Base-by-base conservation (phyloP, 2,113 vertebrate species). In the Ranitomeya variabilis region DNA sequence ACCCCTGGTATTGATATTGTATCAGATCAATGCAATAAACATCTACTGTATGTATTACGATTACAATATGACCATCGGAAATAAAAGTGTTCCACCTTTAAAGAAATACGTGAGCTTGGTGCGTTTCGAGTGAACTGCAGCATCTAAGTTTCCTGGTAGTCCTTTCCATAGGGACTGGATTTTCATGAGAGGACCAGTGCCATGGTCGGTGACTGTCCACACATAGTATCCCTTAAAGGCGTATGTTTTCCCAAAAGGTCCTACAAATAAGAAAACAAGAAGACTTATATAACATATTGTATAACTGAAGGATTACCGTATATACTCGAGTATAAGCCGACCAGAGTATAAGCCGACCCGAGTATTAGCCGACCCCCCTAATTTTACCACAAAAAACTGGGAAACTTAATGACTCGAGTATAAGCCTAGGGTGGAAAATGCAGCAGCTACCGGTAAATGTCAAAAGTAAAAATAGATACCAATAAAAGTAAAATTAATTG, bases 181-280 rank as follows among this genome's bases (percentile, higher is more conserved):
- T 89, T 89, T 94, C 23, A 96, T 90, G 1, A 96, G 95, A 18
- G 91, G 91, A 73, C 95, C 95, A 87, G 93, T 87, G 45, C 97
- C 97, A 51, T 93, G 89, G n/a, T 96, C 95, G 10, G 95, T 95
- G 90, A 98, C 92, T 0, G 95, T 97, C 97, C 97, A 98, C 87
- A 97, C 93, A 0, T 97, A 97, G 84, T 96, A 92, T 5, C 97
- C 96, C 67, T 95, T 97, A 90, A 98, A 98, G n/a, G 97, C 97
- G 88, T 95, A 98, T 0, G 96, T 97, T 91, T 96, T 96, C 45
- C 89, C 93, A 80, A 93, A 94, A 12, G 97, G 96, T 54, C 97
- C 97, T 98, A 92, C 74, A 59, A 84, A 23, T 37, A 18, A 55
- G 21, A 45, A n/a, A 69, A 18, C 7, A n/a, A 66, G 15, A 69